These are phyloP conservation scores for Pelodytes ibericus DNA, from an alignment of 2,797 vertebrate genomes.

Conservation along the genomic window DNA sequence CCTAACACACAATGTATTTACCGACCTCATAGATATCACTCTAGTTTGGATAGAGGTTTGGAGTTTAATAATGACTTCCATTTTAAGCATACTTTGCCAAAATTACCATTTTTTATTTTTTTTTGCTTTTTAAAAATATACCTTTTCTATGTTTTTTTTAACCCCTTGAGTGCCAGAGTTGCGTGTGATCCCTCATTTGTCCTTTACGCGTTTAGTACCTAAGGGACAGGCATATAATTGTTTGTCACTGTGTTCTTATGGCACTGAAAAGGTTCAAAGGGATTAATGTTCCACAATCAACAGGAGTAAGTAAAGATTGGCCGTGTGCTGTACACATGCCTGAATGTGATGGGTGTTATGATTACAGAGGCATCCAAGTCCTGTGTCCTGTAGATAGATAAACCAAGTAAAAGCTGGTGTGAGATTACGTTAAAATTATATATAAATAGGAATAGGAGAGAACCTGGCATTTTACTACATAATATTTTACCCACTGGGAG, in stretches of 20 bases:
- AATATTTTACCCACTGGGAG: slow-evolving; percentile 55
- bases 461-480: not conserved
- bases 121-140: not conserved
- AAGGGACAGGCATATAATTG: too few species aligned
- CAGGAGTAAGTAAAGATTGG: not conserved
- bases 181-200: too few species aligned
- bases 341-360: not conserved
- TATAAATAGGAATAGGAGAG: not conserved
- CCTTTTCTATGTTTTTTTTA: not conserved
- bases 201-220: too few species aligned
- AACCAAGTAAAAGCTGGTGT: not conserved
- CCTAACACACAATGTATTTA: slow-evolving; percentile 22
- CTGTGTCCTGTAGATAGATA: not conserved
- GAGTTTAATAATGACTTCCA: too few species aligned
- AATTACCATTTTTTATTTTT: too few species aligned
- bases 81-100: not conserved
- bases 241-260: not conserved
- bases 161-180: not conserved
- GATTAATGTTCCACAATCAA: not conserved
- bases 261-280: not conserved
- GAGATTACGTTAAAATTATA: not conserved
- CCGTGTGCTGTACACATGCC: not conserved
- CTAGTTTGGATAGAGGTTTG: not conserved
- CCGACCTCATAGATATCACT: slow-evolving; percentile 6
- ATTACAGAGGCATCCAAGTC: not conserved